phyloP scores from a whole-genome alignment of 2,888 invertebrate species.

The Phrixothrix hirtus region DNA sequence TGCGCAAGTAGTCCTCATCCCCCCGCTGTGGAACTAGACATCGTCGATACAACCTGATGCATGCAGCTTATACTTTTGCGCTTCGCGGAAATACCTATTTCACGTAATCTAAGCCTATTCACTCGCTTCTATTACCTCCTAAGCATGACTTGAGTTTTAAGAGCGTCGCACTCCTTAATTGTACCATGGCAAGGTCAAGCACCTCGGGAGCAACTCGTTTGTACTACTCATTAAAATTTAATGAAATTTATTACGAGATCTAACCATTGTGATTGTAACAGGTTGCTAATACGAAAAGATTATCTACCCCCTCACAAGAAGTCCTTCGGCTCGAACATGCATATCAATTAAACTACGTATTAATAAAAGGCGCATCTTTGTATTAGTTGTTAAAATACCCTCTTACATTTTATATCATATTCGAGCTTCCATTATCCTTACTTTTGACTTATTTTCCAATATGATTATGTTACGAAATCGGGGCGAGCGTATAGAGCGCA shows the following conservation, averaged over 20 bases:
- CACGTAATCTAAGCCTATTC: conserved; percentile 39
- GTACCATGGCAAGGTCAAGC: conserved; percentile 29
- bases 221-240: background rate
- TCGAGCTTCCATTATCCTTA: too few relatives aligned
- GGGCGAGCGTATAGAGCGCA: too few relatives aligned
- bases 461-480: too few relatives aligned
- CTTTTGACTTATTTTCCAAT: too few relatives aligned
- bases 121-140: conserved; percentile 35
- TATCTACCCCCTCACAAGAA: background rate
- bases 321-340: conserved; percentile 4
- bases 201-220: conserved; percentile 28
- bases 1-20: conserved; percentile 31
- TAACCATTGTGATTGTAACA: conserved; percentile 6
- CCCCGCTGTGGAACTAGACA: conserved; percentile 34
- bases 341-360: background rate
- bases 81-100: conserved; percentile 35
- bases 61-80: conserved; percentile 44
- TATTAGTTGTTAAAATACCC: too few relatives aligned
- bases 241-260: conserved; percentile 12
- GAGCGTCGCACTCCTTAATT: conserved; percentile 34
- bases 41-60: conserved; percentile 55
- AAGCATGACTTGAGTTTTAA: conserved; percentile 33
- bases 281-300: conserved; percentile 6
- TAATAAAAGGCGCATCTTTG: background rate
- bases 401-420: too few relatives aligned